phyloP scores from a whole-genome alignment of 2,797 vertebrate genomes.

The Leptatherina wallacei region DNA sequence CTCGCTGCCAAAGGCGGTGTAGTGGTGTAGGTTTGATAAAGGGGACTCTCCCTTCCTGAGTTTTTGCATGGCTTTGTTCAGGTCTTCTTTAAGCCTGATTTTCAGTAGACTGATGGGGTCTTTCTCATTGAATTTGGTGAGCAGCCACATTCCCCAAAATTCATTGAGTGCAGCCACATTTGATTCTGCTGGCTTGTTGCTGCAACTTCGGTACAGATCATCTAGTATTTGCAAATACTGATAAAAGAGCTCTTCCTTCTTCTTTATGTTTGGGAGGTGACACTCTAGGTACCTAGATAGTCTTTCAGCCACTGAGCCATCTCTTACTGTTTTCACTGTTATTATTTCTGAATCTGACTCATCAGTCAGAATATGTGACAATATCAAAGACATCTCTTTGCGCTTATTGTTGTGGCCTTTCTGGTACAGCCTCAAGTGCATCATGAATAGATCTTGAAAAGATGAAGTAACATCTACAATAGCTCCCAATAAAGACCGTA shows the following conservation, averaged over 20 bases:
- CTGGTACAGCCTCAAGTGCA: background rate
- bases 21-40: conserved; percentile 52
- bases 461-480: fast-evolving
- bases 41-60: conserved; percentile 50
- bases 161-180: conserved; percentile 56
- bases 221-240: conserved; percentile 29
- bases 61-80: conserved; percentile 37
- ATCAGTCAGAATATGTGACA: background rate
- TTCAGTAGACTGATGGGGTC: background rate
- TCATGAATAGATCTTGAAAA: background rate
- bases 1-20: conserved; percentile 50
- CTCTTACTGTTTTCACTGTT: conserved; percentile 24
- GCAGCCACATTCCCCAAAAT: conserved; percentile 64
- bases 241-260: conserved; percentile 48
- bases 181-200: conserved; percentile 15
- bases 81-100: conserved; percentile 18
- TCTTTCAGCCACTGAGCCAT: background rate
- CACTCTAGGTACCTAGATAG: conserved; percentile 14
- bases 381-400: background rate
- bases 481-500: background rate
- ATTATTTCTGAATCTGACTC: background rate
- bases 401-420: background rate
- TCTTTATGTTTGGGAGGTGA: conserved; percentile 27
- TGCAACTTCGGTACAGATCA: conserved; percentile 24
- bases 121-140: conserved; percentile 11